Evolutionary conservation across 1,140 invertebrate genomes (phyloP), one percentile per base, ranked within the genome.

Genomic region (Globodera rostochiensis): DNA sequence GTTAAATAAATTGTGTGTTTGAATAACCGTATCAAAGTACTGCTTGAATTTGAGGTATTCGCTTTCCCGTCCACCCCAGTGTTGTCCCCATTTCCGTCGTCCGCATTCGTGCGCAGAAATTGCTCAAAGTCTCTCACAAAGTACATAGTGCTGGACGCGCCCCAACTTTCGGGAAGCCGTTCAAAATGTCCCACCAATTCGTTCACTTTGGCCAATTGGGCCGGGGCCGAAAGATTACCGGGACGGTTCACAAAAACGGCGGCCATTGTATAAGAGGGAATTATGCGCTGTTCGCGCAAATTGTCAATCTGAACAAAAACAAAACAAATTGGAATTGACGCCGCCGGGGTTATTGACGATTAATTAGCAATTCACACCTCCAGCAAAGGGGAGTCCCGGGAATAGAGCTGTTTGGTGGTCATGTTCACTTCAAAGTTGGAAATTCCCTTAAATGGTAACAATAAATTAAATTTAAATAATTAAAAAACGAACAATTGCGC

Each of bases 351-450:
- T 53, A 53, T 9, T 0, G 11, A 0, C 4, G 50, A 53, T 69
- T 36, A 21, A n/a, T 36, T 8, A 69, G 19, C n/a, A 69, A 8
- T 69, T 69, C 67, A 7, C 36, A 71, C 46, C 46, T 86, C 88
- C 6, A 90, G 74, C 15, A 89, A 73, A 2, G 88, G 88, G 13
- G 88, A 89, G 73, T 90, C 88, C 5, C 69, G 60, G 3, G 84
- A 80, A 50, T 89, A 89, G 15, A 89, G 75, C 74, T 90, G 89
- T 64, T 87, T 74, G 36, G 85, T 79, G 9, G 87, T 86, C n/a
- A 89, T 66, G 57, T 90, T 89, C 36, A 89, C 85, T 74, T 89
- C 85, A 69, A 89, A 90, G 80, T 86, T 60, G 80, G 90, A 70
- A 53, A 84, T 83, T 3, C 36, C 83, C 83, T 85, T 19, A 83